A percentile compares a stretch with the other conserved stretches of the same genome.
Conservation (phyloP, 2,113 vertebrate genomes). For the Aleadryas rufinucha region DNA sequence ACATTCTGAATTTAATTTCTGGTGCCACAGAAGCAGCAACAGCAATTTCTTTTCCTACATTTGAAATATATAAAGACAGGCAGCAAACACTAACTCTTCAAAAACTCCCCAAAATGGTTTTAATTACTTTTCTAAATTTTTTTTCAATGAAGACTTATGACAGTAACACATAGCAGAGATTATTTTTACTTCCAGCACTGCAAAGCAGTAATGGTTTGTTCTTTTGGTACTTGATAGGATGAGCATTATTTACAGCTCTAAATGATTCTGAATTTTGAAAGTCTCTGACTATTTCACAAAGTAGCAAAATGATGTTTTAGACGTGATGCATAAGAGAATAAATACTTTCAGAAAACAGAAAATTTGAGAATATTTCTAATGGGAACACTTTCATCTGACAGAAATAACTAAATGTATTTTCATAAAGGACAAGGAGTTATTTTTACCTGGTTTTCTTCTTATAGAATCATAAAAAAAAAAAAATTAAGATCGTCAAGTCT, state of each 20-base stretch:
- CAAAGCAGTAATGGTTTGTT: constrained; percentile 50
- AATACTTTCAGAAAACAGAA: background rate
- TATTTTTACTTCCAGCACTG: background rate
- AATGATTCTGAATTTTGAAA: constrained; percentile 25
- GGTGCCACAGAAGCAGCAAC: background rate
- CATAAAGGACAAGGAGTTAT: background rate
- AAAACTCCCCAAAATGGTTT: background rate
- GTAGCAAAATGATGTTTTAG: background rate
- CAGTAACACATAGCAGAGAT: background rate
- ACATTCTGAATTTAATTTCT: background rate
- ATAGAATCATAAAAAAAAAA: background rate
- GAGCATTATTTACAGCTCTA: constrained; percentile 23
- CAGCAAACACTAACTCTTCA: background rate
- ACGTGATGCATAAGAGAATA: background rate
- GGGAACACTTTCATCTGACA: background rate
- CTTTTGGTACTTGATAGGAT: constrained; percentile 3
- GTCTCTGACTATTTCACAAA: constrained; percentile 1
- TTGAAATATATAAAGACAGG: background rate
- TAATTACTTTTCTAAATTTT: background rate
- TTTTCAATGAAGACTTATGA: constrained; percentile 31
- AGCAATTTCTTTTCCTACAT: background rate
- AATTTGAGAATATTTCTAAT: background rate
- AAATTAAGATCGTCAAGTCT: background rate
- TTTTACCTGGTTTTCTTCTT: background rate
- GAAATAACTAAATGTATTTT: background rate